A percentile compares a stretch with the other conserved stretches of the same genome.
phyloP scores from a whole-genome alignment of 2,797 vertebrate species.

The Threskiornis aethiopicus region DNA sequence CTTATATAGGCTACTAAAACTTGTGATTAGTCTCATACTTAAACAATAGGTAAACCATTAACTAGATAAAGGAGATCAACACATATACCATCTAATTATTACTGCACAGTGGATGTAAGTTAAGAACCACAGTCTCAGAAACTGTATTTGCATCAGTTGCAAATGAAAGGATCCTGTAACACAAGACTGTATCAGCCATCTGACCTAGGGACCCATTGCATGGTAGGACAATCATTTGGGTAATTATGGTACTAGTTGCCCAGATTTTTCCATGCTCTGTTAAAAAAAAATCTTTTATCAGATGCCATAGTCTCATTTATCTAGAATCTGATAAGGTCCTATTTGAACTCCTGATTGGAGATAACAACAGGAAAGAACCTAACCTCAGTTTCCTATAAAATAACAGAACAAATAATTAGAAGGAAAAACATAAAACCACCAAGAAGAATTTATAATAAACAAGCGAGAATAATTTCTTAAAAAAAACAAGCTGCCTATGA shows the following conservation, averaged over 20 bases:
- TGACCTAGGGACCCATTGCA: background rate
- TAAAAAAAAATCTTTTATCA: background rate
- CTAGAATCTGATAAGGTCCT: background rate
- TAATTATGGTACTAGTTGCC: background rate
- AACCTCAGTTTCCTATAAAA: background rate
- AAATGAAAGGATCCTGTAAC: background rate
- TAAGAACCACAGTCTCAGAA: background rate
- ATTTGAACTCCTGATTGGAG: background rate
- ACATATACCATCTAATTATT: background rate
- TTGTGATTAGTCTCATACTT: background rate
- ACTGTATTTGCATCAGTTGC: background rate
- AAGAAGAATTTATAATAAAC: background rate
- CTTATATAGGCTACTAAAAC: background rate
- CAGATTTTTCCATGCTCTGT: background rate
- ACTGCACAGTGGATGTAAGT: background rate
- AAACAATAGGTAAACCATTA: background rate
- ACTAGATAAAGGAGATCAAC: background rate
- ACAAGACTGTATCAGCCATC: background rate
- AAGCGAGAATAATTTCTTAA: background rate
- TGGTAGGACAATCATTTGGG: background rate
- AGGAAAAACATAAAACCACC: background rate
- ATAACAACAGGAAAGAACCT: background rate
- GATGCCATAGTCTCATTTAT: background rate
- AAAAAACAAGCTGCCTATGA: background rate
- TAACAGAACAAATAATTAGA: background rate